Conservation (phyloP, 2,113 vertebrate genomes). For the Scortum barcoo region DNA sequence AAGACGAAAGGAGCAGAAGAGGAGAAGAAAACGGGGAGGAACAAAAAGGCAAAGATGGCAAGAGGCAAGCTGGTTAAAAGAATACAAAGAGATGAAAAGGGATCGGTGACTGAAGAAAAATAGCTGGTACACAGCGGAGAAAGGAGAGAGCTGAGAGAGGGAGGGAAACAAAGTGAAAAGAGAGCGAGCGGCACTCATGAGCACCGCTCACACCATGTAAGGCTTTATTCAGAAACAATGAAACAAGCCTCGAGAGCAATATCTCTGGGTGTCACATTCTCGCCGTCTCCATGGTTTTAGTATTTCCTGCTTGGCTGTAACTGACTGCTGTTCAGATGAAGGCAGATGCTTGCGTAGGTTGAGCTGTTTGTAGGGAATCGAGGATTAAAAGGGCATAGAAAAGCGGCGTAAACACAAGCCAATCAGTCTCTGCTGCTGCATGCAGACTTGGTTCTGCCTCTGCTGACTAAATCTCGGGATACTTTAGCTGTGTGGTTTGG, state of each 20-base stretch:
- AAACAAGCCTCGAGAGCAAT: constrained; percentile 61
- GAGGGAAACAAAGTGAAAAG: constrained; percentile 37
- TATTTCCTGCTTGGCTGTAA: constrained; percentile 67
- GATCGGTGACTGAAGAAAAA: constrained; percentile 20
- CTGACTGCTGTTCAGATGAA: constrained; percentile 56
- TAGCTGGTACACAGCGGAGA: constrained; percentile 26
- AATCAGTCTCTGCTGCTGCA: constrained; percentile 32
- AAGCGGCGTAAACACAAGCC: constrained; percentile 54
- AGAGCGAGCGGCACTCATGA: constrained; percentile 46
- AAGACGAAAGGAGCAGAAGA: background rate
- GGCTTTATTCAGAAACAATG: constrained; percentile 73
- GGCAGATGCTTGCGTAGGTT: constrained; percentile 68
- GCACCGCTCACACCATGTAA: constrained; percentile 74
- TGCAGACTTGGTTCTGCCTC: background rate
- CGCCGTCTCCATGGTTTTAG: constrained; percentile 70
- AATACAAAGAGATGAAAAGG: constrained; percentile 45
- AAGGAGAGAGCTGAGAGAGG: constrained; percentile 18
- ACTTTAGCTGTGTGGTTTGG: constrained; percentile 17
- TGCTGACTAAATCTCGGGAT: constrained; percentile 15
- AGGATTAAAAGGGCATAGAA: constrained; percentile 57
- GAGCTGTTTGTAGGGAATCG: constrained; percentile 52
- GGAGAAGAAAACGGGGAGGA: background rate
- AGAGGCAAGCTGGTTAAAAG: constrained; percentile 11
- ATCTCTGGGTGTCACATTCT: constrained; percentile 74
- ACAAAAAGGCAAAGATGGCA: constrained; percentile 33